Percentiles rank a stretch among this genome's conserved stretches.
Conservation (phyloP, 2,888 invertebrate species). For the Cheilosia variabilis region DNA sequence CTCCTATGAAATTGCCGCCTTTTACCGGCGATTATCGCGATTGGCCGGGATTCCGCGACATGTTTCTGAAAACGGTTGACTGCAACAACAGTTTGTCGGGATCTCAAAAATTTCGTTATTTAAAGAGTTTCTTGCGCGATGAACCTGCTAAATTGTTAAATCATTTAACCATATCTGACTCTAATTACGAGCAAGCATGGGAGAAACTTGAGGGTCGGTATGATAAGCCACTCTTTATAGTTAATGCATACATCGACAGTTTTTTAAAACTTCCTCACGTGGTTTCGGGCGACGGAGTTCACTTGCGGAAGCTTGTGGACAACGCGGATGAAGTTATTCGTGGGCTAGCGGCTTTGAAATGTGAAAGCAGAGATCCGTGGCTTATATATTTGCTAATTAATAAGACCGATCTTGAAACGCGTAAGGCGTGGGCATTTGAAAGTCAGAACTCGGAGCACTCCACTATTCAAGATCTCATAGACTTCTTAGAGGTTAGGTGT, state of each 20-base stretch:
- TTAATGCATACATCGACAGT: neutral
- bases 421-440: neutral
- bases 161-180: too few species aligned
- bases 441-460: neutral
- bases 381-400: neutral
- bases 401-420: constrained; percentile 9
- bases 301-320: neutral
- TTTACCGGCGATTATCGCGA: neutral
- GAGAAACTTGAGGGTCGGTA: constrained; percentile 16
- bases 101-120: constrained; percentile 5
- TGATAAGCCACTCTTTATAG: constrained; percentile 10
- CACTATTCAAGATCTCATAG: neutral
- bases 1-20: neutral
- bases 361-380: constrained; percentile 8
- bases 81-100: neutral
- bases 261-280: neutral
- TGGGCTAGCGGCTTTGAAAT: constrained; percentile 1
- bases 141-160: too few species aligned
- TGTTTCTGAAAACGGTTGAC: too few species aligned
- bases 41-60: too few species aligned
- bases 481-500: neutral
- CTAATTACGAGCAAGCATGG: too few species aligned
- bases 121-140: too few species aligned
- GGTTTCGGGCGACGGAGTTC: neutral
- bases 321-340: neutral